Conservation (phyloP, 1,140 invertebrate genomes). For the Liolophura sinensis region DNA sequence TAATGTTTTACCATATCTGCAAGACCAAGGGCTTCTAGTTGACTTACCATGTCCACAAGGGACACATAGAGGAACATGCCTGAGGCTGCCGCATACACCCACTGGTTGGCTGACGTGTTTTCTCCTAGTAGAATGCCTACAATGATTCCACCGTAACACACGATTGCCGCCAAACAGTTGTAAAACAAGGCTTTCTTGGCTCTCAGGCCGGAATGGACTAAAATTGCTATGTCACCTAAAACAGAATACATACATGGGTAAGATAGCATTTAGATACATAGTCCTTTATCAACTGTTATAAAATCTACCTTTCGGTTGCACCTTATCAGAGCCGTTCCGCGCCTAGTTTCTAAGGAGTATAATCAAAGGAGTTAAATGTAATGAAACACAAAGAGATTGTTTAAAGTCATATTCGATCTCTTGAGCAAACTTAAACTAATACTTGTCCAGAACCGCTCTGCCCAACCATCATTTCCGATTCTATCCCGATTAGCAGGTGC, state of each 20-base stretch:
- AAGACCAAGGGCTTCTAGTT: too few relatives aligned
- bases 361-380: too few relatives aligned
- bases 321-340: too few relatives aligned
- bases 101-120: slow-evolving; percentile 49
- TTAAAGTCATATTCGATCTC: too few relatives aligned
- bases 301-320: too few relatives aligned
- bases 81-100: slow-evolving; percentile 66
- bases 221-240: slow-evolving; percentile 71
- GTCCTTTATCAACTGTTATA: background rate
- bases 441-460: too few relatives aligned
- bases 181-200: slow-evolving; percentile 68
- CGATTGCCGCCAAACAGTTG: slow-evolving; percentile 70
- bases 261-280: background rate
- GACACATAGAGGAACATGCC: slow-evolving; percentile 71
- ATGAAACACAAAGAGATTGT: too few relatives aligned
- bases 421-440: too few relatives aligned
- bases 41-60: slow-evolving; percentile 68
- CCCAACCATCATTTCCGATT: too few relatives aligned
- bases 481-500: too few relatives aligned
- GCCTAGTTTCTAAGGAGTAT: too few relatives aligned
- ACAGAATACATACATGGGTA: slow-evolving; percentile 8
- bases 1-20: too few relatives aligned
- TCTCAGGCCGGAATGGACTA: slow-evolving; percentile 69
- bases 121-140: slow-evolving; percentile 62
- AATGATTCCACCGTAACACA: slow-evolving; percentile 67